Conservation (phyloP, 1,140 invertebrate species). For the Drosophila azteca region DNA sequence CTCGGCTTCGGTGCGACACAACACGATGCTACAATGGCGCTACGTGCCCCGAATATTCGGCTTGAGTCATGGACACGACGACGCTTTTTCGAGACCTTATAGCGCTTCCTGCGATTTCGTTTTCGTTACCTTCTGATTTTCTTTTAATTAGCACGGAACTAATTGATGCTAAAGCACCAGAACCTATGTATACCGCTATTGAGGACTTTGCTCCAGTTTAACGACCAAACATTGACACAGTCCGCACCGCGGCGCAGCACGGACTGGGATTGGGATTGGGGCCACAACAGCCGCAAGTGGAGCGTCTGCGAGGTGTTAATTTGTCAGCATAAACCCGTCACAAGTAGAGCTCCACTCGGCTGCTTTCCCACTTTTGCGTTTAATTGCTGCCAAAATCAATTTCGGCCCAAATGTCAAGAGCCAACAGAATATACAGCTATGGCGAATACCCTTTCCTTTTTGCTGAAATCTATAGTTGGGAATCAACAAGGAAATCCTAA, state of each 20-base stretch:
- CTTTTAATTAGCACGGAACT: constrained; percentile 70
- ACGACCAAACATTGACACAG: constrained; percentile 71
- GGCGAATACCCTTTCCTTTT: too few relatives aligned
- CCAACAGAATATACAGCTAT: background rate
- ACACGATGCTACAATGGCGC: background rate
- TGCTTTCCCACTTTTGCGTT: constrained; percentile 35
- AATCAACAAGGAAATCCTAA: too few relatives aligned
- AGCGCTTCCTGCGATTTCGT: constrained; percentile 53
- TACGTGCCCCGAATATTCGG: constrained; percentile 51
- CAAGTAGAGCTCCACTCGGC: background rate
- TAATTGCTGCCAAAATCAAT: constrained; percentile 49
- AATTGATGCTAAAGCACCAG: constrained; percentile 57
- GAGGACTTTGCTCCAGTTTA: constrained; percentile 58
- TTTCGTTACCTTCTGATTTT: constrained; percentile 61
- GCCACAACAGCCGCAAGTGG: constrained; percentile 42
- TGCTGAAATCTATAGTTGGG: too few relatives aligned
- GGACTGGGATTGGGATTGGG: constrained; percentile 16
- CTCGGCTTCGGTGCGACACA: constrained; percentile 16
- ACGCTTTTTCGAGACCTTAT: background rate
- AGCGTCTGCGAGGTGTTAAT: constrained; percentile 61
- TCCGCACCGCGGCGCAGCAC: constrained; percentile 17
- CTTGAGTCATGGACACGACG: constrained; percentile 9
- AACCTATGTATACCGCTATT: constrained; percentile 60
- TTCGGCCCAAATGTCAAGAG: constrained; percentile 47
- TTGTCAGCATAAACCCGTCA: constrained; percentile 54